Conservation (phyloP, 2,797 vertebrate genomes). For the Sebastes wilsoni region DNA sequence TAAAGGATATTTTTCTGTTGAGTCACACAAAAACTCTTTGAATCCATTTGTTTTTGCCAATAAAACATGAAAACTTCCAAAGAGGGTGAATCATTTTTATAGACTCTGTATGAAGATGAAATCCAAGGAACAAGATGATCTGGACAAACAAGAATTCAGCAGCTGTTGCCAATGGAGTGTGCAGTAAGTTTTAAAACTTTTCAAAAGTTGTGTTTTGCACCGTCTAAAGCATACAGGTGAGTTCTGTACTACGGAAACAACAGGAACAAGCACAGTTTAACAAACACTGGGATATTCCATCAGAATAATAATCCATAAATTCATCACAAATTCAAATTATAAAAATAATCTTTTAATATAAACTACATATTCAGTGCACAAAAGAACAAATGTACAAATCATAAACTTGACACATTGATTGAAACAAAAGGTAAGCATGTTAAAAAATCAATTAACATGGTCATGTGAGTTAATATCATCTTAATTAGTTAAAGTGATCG, state of each 20-base stretch:
- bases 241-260: background rate
- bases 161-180: background rate
- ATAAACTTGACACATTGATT: constrained; percentile 54
- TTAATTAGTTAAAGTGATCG: constrained; percentile 61
- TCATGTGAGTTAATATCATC: constrained; percentile 70
- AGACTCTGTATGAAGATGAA: background rate
- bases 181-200: background rate
- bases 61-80: background rate
- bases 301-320: background rate
- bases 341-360: constrained; percentile 78
- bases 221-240: background rate
- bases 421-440: constrained; percentile 56
- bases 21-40: background rate
- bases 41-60: background rate
- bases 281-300: background rate
- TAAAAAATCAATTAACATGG: constrained; percentile 66
- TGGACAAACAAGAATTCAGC: background rate
- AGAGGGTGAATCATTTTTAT: background rate
- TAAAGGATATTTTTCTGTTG: background rate
- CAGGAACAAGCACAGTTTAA: background rate
- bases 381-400: constrained; percentile 63
- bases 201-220: background rate
- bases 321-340: constrained; percentile 41
- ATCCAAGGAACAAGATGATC: background rate
- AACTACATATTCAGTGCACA: constrained; percentile 77